Percentiles rank a stretch among this genome's conserved stretches.
Conservation (phyloP, 2,113 vertebrate species). For the Zosterops lateralis region DNA sequence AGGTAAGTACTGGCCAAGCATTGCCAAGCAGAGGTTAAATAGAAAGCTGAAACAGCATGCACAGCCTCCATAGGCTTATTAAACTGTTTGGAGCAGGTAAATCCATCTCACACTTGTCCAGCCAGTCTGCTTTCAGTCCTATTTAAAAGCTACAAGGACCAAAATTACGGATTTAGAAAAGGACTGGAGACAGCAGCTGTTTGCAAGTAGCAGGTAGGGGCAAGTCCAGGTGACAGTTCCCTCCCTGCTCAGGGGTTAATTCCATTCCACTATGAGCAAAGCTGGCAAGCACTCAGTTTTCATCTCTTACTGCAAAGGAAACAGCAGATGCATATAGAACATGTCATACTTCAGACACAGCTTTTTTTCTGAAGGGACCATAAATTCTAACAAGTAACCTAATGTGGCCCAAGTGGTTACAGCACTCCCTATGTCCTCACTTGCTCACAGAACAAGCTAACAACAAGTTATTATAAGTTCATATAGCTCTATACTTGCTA, state of each 20-base stretch:
- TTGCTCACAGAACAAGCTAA: not conserved
- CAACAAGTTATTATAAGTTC: not conserved
- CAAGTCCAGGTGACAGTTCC: not conserved
- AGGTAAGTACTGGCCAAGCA: not conserved
- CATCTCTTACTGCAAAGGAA: not conserved
- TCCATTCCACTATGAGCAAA: not conserved
- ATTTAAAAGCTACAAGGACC: not conserved
- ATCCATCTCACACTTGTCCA: not conserved
- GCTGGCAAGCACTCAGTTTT: not conserved
- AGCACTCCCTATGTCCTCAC: not conserved
- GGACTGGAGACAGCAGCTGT: not conserved
- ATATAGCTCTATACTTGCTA: not conserved
- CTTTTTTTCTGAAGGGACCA: not conserved
- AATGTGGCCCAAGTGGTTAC: not conserved
- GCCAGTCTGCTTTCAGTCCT: not conserved
- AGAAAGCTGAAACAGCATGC: not conserved
- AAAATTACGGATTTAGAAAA: not conserved
- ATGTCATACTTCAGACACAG: not conserved
- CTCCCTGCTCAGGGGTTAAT: not conserved
- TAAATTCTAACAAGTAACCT: not conserved
- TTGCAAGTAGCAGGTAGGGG: not conserved
- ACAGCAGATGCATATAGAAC: not conserved
- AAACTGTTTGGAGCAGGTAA: not conserved
- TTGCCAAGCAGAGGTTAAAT: not conserved
- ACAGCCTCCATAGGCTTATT: not conserved